A percentile compares a stretch with the other conserved stretches of the same genome.
Conservation (phyloP, 2,797 vertebrate species). For the Sebastes baramenuke region DNA sequence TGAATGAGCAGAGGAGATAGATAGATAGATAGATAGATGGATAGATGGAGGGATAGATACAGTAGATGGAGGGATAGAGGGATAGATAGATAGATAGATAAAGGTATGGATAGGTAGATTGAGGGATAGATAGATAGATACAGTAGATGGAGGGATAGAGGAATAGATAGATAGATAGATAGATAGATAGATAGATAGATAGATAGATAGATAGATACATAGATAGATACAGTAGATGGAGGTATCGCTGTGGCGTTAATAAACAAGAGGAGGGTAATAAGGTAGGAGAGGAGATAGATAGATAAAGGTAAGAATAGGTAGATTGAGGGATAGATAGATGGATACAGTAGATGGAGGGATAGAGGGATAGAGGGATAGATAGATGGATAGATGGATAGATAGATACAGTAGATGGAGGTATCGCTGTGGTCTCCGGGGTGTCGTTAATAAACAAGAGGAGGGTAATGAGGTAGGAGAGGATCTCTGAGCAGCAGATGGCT, state of each 20-base stretch:
- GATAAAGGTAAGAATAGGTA: too few species aligned
- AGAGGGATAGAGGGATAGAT: too few species aligned
- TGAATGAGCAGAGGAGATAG: constrained; percentile 1
- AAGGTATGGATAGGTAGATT: too few species aligned
- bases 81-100: not conserved
- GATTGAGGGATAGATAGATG: too few species aligned
- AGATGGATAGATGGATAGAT: too few species aligned
- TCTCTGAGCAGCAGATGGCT: constrained; percentile 74
- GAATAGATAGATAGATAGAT: not conserved
- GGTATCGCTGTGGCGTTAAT: too few species aligned
- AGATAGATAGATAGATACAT: too few species aligned
- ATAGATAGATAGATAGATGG: not conserved
- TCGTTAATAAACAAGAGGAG: constrained; percentile 69
- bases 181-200: too few species aligned
- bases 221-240: too few species aligned
- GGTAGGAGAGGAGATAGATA: not conserved
- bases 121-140: not conserved
- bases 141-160: too few species aligned
- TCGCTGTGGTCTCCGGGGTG: constrained; percentile 48
- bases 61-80: too few species aligned
- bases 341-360: not conserved
- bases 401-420: not conserved
- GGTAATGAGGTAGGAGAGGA: constrained; percentile 66
- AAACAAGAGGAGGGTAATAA: too few species aligned
- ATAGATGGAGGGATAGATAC: not conserved